Conservation (phyloP, 1,140 invertebrate genomes). For the Ladona fulva region DNA sequence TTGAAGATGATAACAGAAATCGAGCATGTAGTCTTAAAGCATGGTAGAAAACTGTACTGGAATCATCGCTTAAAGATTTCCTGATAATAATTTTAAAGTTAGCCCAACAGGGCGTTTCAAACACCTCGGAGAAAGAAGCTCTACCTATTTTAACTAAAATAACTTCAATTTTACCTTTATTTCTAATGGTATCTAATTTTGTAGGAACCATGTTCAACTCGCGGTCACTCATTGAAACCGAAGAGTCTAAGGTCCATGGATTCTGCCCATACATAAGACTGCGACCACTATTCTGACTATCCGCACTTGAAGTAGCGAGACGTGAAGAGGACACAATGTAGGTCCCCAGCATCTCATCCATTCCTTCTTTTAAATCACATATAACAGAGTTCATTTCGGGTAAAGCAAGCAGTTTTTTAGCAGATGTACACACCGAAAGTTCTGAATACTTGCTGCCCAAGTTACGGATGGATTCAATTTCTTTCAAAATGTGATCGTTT, state of each 20-base stretch:
- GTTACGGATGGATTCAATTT: background rate
- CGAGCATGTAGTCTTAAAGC: background rate
- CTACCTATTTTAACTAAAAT: background rate
- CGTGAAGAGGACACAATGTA: background rate
- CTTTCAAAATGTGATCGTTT: background rate
- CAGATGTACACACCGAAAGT: background rate
- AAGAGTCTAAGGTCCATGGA: background rate
- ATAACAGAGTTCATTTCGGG: background rate
- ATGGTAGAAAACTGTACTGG: background rate
- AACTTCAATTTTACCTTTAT: background rate
- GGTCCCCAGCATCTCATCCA: background rate
- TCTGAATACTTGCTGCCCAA: background rate
- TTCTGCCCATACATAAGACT: background rate
- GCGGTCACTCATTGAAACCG: background rate
- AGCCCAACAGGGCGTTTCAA: background rate
- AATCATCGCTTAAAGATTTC: background rate
- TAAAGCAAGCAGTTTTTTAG: background rate
- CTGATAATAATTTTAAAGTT: background rate
- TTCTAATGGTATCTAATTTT: background rate
- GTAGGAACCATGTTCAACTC: background rate
- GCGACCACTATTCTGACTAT: background rate
- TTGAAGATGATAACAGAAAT: background rate
- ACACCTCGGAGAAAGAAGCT: background rate
- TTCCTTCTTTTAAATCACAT: background rate
- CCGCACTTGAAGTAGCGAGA: background rate